These are phyloP conservation scores for Trialeurodes vaporariorum DNA, from an alignment of 1,140 invertebrate species.

Conservation along the genomic window DNA sequence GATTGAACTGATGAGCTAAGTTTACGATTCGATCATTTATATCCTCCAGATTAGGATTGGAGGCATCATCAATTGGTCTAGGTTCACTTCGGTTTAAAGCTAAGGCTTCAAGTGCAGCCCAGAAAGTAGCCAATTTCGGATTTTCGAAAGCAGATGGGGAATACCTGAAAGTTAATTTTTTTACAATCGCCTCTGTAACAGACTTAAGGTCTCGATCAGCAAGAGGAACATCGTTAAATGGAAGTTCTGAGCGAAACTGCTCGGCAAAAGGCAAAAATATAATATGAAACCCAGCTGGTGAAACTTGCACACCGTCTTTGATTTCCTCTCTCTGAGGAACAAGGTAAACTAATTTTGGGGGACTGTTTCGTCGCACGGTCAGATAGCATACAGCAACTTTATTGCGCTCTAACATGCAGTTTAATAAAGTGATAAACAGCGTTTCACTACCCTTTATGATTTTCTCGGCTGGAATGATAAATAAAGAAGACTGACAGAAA, in stretches of 20 bases:
- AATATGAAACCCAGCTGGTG: background rate
- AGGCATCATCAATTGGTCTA: background rate
- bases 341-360: background rate
- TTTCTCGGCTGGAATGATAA: background rate
- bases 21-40: background rate
- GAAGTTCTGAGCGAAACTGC: background rate
- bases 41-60: background rate
- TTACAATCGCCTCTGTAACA: background rate
- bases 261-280: background rate
- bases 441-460: background rate
- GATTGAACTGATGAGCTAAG: too few relatives aligned
- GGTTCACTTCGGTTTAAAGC: background rate
- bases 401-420: background rate
- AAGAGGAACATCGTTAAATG: background rate
- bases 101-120: background rate
- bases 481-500: background rate
- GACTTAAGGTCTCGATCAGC: background rate
- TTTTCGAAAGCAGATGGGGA: background rate
- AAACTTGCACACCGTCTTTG: background rate
- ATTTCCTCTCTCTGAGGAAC: background rate
- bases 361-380: background rate
- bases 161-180: background rate
- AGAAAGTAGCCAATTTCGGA: background rate
- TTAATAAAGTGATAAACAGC: background rate
- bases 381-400: background rate